Evolutionary conservation across 2,797 vertebrate genomes (phyloP), one percentile per base, ranked within the genome.

Genomic region (Cygnus olor): DNA sequence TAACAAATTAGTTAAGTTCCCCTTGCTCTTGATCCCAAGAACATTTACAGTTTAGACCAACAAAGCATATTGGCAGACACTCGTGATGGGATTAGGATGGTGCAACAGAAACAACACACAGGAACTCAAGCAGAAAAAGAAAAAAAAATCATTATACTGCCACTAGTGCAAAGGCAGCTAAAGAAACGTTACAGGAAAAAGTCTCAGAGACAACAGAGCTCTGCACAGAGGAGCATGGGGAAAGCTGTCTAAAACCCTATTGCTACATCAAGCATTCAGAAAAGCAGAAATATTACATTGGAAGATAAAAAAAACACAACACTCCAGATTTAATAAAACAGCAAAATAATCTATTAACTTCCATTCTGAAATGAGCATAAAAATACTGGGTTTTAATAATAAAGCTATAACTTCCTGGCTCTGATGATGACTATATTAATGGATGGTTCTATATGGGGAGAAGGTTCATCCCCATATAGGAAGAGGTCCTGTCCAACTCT

Each of bases 1-100:
- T 73, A 58, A 93, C 54, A 88, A 85, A 89, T 80, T 36, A 83
- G 64, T 94, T 64, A 89, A 88, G 8, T 36, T 93, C 49, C 49
- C 11, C 42, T 72, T 78, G 63, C 10, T 93, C 51, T 66, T 63
- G 49, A 90, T 69, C 70, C 70, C 77, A 51, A 44, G 42, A 84
- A 66, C 45, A 58, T 60, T 60, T 76, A 74, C 77, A 93, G 54
- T 63, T 95, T 88, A 4, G 0, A 47, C 13, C 42, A 81, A 78
- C n/a, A 86, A 80, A 94, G 60, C 47, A 64, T 17, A 65, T 0
- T 80, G 72, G 79, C 91, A 92, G 79, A 78, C 19, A 71, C 63
- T 27, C 77, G 49, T 80, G 81, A 51, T 45, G 57, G 69, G 76
- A 90, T 90, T 94, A 87, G 71, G 28, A 71, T 9, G 77, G 64